Evolutionary conservation across 2,113 vertebrate genomes (phyloP), one percentile per base, ranked within the genome.

Genomic region (Perognathus longimembris): DNA sequence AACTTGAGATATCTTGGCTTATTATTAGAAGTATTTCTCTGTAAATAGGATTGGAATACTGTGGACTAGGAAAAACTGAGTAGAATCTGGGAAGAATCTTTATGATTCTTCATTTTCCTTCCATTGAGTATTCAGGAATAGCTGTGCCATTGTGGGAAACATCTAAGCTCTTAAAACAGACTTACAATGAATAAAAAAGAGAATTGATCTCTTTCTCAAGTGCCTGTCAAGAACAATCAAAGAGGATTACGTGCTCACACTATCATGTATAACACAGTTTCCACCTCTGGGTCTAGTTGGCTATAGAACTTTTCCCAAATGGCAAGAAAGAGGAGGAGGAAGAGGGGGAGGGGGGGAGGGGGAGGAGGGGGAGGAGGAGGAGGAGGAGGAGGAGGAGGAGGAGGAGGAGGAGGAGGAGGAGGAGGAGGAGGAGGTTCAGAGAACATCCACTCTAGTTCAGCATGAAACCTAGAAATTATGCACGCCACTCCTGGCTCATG

Each of bases 1-100:
- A 85, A 79, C 15, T n/a, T 42, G 40, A 83, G 50, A 79, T n/a
- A 32, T 24, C 20, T 89, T 73, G 42, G 50, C 77, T 92, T 95
- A 66, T 42, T 64, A 67, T 71, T 70, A 61, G 36, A 69, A 36
- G 7, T 12, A 14, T 77, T 76, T 54, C 7, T 54, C 24, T 74
- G 18, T 28, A 11, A 69, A 40, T 50, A 54, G 63, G 50, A 83
- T 0, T 21, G n/a, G 54, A 73, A 76, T 42, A 10, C 15, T 67
- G 8, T 86, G 40, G 32, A 0, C 38, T 73, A 30, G 21, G 40
- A 59, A 79, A 20, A 61, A 42, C 4, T 26, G 24, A 57, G 22
- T 8, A 36, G 42, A 86, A 38, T 76, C 34, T 20, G 40, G 88
- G 18, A 24, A 18, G 20, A 57, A 59, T 22, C 74, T 45, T 26